Evolutionary conservation across 2,113 vertebrate genomes (phyloP).

Genomic region (Donacobius atricapilla): DNA sequence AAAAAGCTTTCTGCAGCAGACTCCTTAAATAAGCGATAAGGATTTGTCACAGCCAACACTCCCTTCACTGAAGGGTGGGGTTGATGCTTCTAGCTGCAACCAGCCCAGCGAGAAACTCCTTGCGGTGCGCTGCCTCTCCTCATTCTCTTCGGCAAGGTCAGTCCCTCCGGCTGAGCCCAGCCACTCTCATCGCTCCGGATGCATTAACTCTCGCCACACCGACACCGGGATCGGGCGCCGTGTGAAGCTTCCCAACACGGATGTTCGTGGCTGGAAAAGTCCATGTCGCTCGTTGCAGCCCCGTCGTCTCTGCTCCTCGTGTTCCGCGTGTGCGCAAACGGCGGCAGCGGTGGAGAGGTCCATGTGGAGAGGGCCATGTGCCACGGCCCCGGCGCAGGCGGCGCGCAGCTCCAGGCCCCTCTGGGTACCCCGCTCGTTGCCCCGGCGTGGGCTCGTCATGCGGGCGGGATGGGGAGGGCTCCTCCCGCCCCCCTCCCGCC

Average conservation of each 20-base stretch:
- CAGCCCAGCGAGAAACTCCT: background rate
- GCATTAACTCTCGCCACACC: background rate
- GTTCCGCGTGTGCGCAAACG: rapidly evolving
- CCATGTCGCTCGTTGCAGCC: rapidly evolving
- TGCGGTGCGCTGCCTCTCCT: background rate
- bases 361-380: background rate
- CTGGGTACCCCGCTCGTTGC: rapidly evolving
- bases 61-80: background rate
- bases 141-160: background rate
- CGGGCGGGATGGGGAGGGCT: rapidly evolving
- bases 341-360: rapidly evolving
- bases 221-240: rapidly evolving
- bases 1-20: background rate
- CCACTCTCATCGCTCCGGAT: background rate
- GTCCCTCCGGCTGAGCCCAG: background rate
- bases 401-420: background rate
- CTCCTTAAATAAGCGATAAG: background rate
- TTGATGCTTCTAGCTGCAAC: background rate
- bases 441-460: too few relatives aligned
- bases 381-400: background rate
- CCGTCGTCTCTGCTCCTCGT: background rate
- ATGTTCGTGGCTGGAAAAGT: rapidly evolving
- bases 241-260: background rate
- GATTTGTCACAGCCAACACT: background rate
- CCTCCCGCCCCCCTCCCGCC: background rate